Base-by-base conservation (phyloP, 2,888 invertebrate species). In the Nasonia oneida region DNA sequence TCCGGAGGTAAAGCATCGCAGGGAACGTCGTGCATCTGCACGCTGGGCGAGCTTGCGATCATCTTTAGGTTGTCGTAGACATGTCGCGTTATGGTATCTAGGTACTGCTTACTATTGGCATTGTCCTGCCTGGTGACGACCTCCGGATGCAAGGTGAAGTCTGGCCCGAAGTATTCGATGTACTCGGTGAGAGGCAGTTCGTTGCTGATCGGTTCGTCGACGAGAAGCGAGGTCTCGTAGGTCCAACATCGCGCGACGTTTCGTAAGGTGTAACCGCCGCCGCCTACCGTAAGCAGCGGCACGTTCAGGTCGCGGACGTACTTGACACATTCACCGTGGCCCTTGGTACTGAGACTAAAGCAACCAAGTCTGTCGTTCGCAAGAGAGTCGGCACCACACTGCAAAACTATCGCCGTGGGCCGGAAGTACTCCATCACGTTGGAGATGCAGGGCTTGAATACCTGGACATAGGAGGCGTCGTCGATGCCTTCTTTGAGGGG, bases 161-260 rank as follows among this genome's bases (percentile, higher is more conserved):
- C 99, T 0, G 99, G 99, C 0, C 98, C 98, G 93, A 99, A 99
- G 93, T 98, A 99, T 93, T 99, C 99, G 84, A 99, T 95, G 92
- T 99, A 99, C 92, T 99, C 99, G 0, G 97, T 98, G 92, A 97
- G 97, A 0, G 99, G 99, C 64, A 99, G 95, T 91, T 99, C 99
- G 92, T 99, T 98, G 77, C 97, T 97, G 84, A 99, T 98, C 86
- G 96, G 96, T 91, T 99, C 98, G 91, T 99, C 99, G 0, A 99
- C 96, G 2, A 99, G 94, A 0, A 99, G 94, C 0, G 99, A 98
- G 0, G 99, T 99, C 94, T 99, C 99, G 91, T 99, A 99, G 0
- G 99, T 99, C 99, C 99, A 99, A 93, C 99, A 99, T 5, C 99
- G 95, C 0, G 99, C 99, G 0, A 99, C 99, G 93, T 99, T 99